phyloP scores from a whole-genome alignment of 2,797 vertebrate species.

The Chrosomus eos region DNA sequence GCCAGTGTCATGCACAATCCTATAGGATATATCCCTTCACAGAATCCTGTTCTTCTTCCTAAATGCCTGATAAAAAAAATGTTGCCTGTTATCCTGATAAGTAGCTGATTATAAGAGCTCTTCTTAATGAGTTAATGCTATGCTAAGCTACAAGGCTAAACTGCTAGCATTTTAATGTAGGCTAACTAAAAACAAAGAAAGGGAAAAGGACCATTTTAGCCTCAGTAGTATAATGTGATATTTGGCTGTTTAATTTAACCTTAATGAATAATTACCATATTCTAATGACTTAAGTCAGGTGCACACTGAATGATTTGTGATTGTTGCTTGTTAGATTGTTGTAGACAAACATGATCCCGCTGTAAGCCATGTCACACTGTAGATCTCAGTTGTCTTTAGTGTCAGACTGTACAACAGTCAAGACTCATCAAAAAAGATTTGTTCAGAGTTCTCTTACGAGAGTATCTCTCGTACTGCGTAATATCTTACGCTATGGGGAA shows the following conservation, averaged over 20 bases:
- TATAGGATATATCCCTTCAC: too few relatives aligned
- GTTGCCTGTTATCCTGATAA: background rate
- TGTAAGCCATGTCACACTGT: background rate
- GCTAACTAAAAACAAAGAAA: background rate
- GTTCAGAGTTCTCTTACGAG: too few relatives aligned
- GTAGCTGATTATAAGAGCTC: background rate
- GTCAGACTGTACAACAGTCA: too few relatives aligned
- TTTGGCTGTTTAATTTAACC: background rate
- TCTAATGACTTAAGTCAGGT: background rate
- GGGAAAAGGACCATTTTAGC: background rate
- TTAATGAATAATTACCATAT: background rate
- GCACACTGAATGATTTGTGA: background rate
- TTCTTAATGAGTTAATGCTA: background rate
- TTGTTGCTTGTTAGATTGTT: background rate
- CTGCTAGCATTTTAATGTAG: background rate
- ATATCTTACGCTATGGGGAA: too few relatives aligned
- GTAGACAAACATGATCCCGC: background rate
- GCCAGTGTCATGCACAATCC: background rate
- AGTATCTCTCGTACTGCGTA: too few relatives aligned
- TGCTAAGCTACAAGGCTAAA: background rate
- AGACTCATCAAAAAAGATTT: too few relatives aligned
- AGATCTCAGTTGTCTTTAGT: background rate
- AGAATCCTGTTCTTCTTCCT: background rate
- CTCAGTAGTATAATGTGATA: background rate
- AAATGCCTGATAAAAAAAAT: background rate